These are phyloP conservation scores for Platalea minor DNA, from an alignment of 2,797 vertebrate species.

Conservation along the genomic window DNA sequence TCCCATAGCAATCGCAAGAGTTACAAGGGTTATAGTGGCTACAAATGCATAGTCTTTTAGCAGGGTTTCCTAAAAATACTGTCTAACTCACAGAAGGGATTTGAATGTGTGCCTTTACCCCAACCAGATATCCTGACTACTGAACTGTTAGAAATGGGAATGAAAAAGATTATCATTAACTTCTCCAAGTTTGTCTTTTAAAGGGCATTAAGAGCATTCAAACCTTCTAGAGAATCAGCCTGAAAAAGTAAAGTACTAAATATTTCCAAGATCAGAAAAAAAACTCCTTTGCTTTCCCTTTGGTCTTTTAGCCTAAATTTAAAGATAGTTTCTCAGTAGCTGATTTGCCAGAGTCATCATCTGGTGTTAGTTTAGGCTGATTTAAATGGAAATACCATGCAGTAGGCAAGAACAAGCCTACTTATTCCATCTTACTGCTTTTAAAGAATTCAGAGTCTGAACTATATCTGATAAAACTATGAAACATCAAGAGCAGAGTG, in stretches of 20 bases:
- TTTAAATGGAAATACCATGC: background rate
- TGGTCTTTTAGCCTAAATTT: background rate
- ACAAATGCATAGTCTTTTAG: background rate
- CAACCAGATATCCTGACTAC: background rate
- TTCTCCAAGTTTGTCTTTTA: background rate
- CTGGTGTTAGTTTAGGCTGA: background rate
- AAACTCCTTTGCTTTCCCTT: background rate
- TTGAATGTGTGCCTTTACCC: background rate
- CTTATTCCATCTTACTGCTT: background rate
- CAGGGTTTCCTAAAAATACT: background rate
- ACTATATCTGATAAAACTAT: background rate
- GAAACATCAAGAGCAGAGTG: background rate
- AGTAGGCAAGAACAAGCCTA: background rate
- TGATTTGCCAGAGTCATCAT: background rate
- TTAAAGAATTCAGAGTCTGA: background rate
- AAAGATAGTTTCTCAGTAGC: background rate
- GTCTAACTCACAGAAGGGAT: background rate
- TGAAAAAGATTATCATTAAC: fast-evolving
- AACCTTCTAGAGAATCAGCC: background rate
- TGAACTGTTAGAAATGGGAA: background rate
- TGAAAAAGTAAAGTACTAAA: background rate
- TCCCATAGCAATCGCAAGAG: background rate
- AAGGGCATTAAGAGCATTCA: background rate
- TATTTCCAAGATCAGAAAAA: background rate
- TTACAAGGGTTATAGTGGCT: background rate